phyloP scores from a whole-genome alignment of 2,888 invertebrate species.

The Mellilla xanthometata region DNA sequence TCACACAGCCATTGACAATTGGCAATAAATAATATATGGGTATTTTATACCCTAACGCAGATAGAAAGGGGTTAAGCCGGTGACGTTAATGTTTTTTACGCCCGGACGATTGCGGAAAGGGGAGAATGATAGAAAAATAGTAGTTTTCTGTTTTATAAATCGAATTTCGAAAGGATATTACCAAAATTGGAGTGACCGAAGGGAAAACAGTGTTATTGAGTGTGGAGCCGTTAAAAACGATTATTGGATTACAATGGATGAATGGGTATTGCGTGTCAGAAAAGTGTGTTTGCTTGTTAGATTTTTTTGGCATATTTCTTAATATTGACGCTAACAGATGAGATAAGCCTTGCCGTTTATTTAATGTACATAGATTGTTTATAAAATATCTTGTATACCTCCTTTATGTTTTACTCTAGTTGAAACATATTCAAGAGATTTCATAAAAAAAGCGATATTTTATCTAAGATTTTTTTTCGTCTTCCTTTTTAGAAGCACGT shows the following conservation, averaged over 20 bases:
- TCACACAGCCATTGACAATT: slow-evolving; percentile 51
- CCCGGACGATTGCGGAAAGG: slow-evolving; percentile 53
- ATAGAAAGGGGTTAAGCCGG: slow-evolving; percentile 13
- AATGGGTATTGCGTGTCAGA: slow-evolving; percentile 47
- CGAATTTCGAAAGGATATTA: slow-evolving; percentile 68
- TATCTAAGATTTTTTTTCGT: no score
- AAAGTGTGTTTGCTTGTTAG: slow-evolving; percentile 40
- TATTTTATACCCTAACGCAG: slow-evolving; percentile 30
- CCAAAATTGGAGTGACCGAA: slow-evolving; percentile 69
- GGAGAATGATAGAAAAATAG: slow-evolving; percentile 39
- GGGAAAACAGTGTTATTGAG: slow-evolving; percentile 69
- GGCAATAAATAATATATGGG: slow-evolving; percentile 40
- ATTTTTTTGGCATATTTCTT: no score
- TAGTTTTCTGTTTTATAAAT: slow-evolving; percentile 66
- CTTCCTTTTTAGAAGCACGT: no score
- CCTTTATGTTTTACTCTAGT: no score
- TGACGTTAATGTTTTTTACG: slow-evolving; percentile 44
- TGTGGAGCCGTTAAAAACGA: slow-evolving; percentile 59
- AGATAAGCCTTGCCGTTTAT: no score
- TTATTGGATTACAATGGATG: slow-evolving; percentile 62
- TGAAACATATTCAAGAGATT: no score
- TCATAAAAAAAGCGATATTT: no score
- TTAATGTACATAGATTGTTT: no score
- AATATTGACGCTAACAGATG: no score
- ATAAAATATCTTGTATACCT: no score